These are phyloP conservation scores for Polylopha cassiicola DNA, from an alignment of 2,888 invertebrate species.

Conservation along the genomic window DNA sequence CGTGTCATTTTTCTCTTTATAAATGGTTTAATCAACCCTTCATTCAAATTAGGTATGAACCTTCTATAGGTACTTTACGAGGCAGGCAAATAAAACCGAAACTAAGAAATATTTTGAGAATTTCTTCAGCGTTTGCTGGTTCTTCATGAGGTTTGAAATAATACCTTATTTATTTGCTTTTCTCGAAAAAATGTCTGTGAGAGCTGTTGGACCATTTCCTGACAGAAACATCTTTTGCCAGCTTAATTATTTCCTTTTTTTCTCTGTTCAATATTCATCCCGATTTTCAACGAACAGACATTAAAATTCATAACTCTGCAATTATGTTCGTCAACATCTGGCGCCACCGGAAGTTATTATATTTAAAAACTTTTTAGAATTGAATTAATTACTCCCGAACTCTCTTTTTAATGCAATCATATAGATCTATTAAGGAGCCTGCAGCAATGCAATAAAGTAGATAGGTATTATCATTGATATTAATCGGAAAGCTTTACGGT, in stretches of 20 bases:
- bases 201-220: constrained; percentile 52
- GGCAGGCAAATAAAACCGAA: too few species aligned
- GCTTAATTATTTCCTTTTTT: constrained; percentile 65
- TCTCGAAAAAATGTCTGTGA: constrained; percentile 50
- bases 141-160: constrained; percentile 45
- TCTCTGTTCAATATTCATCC: constrained; percentile 65
- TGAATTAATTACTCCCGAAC: constrained; percentile 54
- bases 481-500: too few species aligned
- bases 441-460: too few species aligned
- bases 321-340: constrained; percentile 70
- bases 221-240: constrained; percentile 55
- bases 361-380: constrained; percentile 49
- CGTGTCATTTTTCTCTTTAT: neutral
- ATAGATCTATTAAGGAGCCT: too few species aligned
- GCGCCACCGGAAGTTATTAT: constrained; percentile 57
- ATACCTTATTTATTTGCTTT: constrained; percentile 60
- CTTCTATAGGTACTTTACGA: too few species aligned
- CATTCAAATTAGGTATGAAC: too few species aligned
- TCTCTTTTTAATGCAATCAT: constrained; percentile 3
- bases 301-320: constrained; percentile 70
- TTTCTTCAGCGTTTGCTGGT: neutral
- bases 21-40: neutral
- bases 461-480: too few species aligned
- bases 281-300: constrained; percentile 59
- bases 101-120: too few species aligned